Evolutionary conservation across 2,797 vertebrate genomes (phyloP).

Genomic region (Chelon labrosus): DNA sequence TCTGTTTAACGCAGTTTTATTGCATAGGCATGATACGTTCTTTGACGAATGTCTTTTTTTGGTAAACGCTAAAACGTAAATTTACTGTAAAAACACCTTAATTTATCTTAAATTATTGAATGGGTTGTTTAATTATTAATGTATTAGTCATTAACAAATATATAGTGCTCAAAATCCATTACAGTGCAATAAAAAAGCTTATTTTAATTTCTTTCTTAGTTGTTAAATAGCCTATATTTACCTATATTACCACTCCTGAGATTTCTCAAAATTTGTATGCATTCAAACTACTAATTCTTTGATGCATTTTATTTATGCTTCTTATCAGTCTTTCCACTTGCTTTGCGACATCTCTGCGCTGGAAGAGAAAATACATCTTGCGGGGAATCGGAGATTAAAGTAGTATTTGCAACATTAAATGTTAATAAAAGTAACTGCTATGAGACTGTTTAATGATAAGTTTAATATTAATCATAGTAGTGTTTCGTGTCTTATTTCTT

Average conservation of each 20-base stretch:
- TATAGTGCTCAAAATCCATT: too few relatives aligned
- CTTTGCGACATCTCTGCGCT: slow-evolving; percentile 10
- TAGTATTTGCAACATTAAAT: neutral
- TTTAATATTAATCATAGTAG: slow-evolving; percentile 4
- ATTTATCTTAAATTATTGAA: neutral
- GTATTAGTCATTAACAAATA: too few relatives aligned
- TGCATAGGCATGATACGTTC: neutral
- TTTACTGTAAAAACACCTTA: neutral
- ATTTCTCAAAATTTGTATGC: neutral
- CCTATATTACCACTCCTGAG: slow-evolving; percentile 2
- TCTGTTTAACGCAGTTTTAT: slow-evolving; percentile 7
- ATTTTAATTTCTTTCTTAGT: neutral
- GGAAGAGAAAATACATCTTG: neutral
- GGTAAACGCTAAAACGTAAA: neutral
- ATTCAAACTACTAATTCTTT: neutral
- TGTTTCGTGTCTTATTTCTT: slow-evolving; percentile 8
- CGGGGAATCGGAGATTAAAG: neutral
- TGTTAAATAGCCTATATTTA: neutral
- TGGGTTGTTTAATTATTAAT: too few relatives aligned
- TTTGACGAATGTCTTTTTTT: neutral
- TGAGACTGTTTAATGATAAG: neutral
- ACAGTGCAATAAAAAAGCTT: too few relatives aligned
- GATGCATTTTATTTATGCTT: neutral
- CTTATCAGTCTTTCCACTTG: slow-evolving; percentile 11
- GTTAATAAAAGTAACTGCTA: neutral